A percentile compares a stretch with the other conserved stretches of the same genome.
These are phyloP conservation scores for Catajapyx aquilonaris DNA, from an alignment of 1,140 invertebrate species.

Conservation along the genomic window DNA sequence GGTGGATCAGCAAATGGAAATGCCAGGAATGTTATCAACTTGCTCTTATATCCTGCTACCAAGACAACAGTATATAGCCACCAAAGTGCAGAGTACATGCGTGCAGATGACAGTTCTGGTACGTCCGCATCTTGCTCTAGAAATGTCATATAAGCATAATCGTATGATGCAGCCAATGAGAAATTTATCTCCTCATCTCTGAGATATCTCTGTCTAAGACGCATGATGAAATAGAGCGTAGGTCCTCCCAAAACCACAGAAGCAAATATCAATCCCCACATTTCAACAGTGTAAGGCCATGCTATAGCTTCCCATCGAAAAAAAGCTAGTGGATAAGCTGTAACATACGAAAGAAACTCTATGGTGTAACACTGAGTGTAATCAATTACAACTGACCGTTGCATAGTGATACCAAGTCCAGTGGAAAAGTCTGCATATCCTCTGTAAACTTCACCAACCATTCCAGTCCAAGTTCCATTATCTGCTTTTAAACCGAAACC, in stretches of 20 bases:
- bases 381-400: conserved; percentile 1
- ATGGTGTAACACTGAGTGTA: conserved; percentile 8
- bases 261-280: conserved; percentile 5
- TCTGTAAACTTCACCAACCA: neutral
- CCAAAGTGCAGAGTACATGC: conserved; percentile 1
- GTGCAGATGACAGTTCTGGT: neutral
- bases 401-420: neutral
- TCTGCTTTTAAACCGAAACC: no score
- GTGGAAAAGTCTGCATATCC: neutral
- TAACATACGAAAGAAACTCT: conserved; percentile 9
- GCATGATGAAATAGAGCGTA: neutral
- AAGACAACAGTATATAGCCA: conserved; percentile 1
- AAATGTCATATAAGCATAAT: neutral
- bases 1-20: neutral
- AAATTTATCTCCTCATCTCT: neutral
- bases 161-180: neutral
- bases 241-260: neutral
- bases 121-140: neutral
- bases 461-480: neutral
- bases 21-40: conserved; percentile 1
- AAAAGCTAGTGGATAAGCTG: conserved; percentile 3
- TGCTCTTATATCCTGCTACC: conserved; percentile 1
- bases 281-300: conserved; percentile 4
- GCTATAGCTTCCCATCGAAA: conserved; percentile 9
- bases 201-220: conserved; percentile 5